These are phyloP conservation scores for Zeugodacus cucurbitae DNA, from an alignment of 1,140 invertebrate species.

Conservation along the genomic window DNA sequence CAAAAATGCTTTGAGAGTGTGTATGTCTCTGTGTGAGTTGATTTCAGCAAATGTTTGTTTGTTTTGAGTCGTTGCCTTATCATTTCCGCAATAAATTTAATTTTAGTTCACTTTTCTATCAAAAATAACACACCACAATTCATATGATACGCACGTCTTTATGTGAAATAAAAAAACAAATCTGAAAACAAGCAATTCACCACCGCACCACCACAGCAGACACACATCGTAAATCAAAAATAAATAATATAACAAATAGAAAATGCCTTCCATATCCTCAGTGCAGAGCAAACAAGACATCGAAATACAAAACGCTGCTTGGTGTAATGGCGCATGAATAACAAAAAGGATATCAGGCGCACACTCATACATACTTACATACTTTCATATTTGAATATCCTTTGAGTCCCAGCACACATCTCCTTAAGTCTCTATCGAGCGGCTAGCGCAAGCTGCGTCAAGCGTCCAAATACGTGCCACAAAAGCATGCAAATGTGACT, in stretches of 20 bases:
- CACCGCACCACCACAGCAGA: not conserved
- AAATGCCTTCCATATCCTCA: constrained; percentile 9
- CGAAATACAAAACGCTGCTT: not conserved
- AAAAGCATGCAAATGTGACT: constrained; percentile 63
- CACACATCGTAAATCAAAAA: constrained; percentile 30
- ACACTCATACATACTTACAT: not conserved
- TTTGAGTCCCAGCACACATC: not conserved
- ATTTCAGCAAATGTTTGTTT: not conserved
- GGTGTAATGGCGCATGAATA: constrained; percentile 2
- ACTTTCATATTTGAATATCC: not conserved
- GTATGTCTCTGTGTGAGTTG: no score
- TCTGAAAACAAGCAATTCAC: not conserved
- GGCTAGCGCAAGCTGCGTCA: not conserved
- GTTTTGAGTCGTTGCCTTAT: constrained; percentile 6
- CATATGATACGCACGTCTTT: not conserved
- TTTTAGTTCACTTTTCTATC: constrained; percentile 43
- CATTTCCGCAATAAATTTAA: constrained; percentile 44
- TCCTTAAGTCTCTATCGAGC: not conserved
- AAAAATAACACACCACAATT: constrained; percentile 33
- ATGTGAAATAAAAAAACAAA: not conserved
- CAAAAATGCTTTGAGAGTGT: not conserved
- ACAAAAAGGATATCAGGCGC: not conserved
- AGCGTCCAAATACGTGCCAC: constrained; percentile 36
- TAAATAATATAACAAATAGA: constrained; percentile 13
- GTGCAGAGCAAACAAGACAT: constrained; percentile 43